phyloP scores from a whole-genome alignment of 2,888 invertebrate genomes.

The Meteorus colon region DNA sequence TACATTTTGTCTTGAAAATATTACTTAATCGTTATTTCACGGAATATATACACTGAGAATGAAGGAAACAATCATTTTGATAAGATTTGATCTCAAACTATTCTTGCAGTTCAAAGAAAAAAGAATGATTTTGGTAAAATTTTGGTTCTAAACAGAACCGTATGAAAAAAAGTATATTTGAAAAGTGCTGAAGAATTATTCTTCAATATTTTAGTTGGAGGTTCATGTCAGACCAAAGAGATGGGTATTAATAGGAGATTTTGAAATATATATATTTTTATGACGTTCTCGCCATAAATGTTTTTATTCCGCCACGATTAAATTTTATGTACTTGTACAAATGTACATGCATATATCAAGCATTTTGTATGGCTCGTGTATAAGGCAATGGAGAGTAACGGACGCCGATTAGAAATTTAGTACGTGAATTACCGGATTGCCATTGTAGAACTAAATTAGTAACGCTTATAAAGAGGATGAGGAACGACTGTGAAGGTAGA shows the following conservation, averaged over 20 bases:
- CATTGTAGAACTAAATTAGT: constrained; percentile 37
- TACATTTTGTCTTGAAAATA: constrained; percentile 2
- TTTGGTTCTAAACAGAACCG: too few species aligned
- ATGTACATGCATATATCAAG: background rate
- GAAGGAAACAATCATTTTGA: background rate
- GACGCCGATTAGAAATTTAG: constrained; percentile 29
- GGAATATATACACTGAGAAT: background rate
- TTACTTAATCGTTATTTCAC: background rate
- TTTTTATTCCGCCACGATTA: background rate
- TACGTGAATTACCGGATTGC: constrained; percentile 27
- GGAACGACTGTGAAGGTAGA: background rate
- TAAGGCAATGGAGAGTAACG: constrained; percentile 22
- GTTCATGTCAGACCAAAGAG: too few species aligned
- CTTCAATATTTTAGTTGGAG: too few species aligned
- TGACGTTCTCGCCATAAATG: background rate
- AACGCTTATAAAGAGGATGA: constrained; percentile 13
- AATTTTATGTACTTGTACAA: background rate
- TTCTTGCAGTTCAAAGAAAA: too few species aligned
- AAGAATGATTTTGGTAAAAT: too few species aligned
- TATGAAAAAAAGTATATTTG: too few species aligned
- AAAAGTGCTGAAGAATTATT: too few species aligned
- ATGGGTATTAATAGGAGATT: background rate
- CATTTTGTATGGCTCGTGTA: background rate
- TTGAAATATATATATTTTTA: background rate
- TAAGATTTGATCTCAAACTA: too few species aligned